These are phyloP conservation scores for Xerus rutilus DNA, from an alignment of 2,797 vertebrate species.

Conservation along the genomic window DNA sequence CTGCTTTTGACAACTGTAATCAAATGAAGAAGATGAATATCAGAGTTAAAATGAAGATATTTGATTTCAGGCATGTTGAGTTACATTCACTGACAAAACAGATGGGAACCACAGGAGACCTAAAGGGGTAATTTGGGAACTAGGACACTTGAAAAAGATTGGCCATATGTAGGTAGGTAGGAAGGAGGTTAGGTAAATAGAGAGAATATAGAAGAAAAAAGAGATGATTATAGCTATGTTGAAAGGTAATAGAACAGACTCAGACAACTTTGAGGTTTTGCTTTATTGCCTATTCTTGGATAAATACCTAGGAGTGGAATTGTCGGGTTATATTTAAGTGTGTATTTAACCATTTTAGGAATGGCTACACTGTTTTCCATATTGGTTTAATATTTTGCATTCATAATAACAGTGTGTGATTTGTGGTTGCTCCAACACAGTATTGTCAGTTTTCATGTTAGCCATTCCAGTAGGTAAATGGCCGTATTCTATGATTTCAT, in stretches of 20 bases:
- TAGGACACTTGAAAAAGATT: neutral
- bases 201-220: neutral
- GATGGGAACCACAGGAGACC: neutral
- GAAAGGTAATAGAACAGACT: neutral
- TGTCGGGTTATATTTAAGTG: neutral
- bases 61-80: neutral
- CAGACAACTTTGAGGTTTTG: neutral
- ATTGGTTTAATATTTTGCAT: neutral
- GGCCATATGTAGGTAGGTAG: neutral
- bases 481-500: neutral
- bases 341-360: neutral
- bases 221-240: neutral
- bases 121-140: neutral
- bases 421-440: neutral
- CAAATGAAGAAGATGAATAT: neutral
- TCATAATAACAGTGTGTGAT: neutral
- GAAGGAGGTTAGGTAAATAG: neutral
- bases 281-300: neutral
- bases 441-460: neutral
- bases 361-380: neutral
- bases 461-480: neutral
- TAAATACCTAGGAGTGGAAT: neutral
- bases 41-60: neutral
- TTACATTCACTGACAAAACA: neutral
- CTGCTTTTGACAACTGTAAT: neutral